These are phyloP conservation scores for Philonicus albiceps DNA, from an alignment of 2,888 invertebrate species.

Conservation along the genomic window DNA sequence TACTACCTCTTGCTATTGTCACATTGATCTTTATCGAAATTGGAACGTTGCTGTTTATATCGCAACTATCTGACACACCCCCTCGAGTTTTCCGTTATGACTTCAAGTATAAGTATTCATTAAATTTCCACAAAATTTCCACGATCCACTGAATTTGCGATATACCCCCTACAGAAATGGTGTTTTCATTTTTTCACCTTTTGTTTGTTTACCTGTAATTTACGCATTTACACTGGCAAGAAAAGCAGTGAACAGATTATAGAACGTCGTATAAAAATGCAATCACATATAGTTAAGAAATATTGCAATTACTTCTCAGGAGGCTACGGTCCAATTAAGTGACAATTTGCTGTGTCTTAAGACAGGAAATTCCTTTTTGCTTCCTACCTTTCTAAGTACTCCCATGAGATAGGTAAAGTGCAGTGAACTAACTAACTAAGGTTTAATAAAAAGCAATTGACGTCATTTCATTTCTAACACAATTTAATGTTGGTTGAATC, in stretches of 20 bases:
- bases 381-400: not conserved
- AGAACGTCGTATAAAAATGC: not conserved
- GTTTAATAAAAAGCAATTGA: not conserved
- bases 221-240: not conserved
- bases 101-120: not conserved
- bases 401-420: not conserved
- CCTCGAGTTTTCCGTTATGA: not conserved
- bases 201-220: not conserved
- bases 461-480: not conserved
- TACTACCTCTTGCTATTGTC: not conserved
- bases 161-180: not conserved
- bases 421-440: not conserved
- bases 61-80: not conserved
- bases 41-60: not conserved
- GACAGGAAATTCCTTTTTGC: not conserved
- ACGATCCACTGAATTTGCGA: not conserved
- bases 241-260: not conserved
- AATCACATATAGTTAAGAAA: not conserved
- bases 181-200: not conserved
- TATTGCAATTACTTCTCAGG: not conserved
- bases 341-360: not conserved
- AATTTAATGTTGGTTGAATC: not conserved
- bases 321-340: not conserved
- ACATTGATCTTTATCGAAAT: not conserved
- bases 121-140: not conserved